These are phyloP conservation scores for Cylindroiulus punctatus DNA, from an alignment of 2,888 invertebrate species.

Conservation along the genomic window DNA sequence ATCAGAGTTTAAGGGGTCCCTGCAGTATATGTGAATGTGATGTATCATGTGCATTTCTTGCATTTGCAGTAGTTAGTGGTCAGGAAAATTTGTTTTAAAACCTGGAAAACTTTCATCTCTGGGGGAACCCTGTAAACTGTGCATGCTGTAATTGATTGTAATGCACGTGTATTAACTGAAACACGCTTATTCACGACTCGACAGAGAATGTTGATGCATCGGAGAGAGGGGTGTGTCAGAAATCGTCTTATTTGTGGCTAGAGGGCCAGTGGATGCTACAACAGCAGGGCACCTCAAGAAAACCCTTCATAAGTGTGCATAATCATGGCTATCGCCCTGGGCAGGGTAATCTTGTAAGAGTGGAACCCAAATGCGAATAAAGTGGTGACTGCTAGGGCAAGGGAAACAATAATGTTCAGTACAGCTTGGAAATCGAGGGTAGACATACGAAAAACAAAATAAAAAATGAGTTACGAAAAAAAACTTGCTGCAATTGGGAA, in stretches of 20 bases:
- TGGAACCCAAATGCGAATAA: conserved; percentile 43
- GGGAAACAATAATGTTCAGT: conserved; percentile 40
- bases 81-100: too few relatives aligned
- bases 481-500: conserved; percentile 65
- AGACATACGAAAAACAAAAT: neutral
- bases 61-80: too few relatives aligned
- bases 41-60: too few relatives aligned
- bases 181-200: too few relatives aligned
- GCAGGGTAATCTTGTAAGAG: conserved; percentile 34
- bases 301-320: conserved; percentile 33
- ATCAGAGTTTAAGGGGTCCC: too few relatives aligned
- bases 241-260: neutral
- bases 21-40: too few relatives aligned
- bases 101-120: too few relatives aligned
- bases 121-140: too few relatives aligned
- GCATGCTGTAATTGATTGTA: too few relatives aligned
- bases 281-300: conserved; percentile 47
- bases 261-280: conserved; percentile 34
- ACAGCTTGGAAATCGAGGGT: conserved; percentile 27
- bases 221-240: too few relatives aligned
- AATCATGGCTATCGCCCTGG: conserved; percentile 35
- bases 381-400: conserved; percentile 23
- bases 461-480: conserved; percentile 74
- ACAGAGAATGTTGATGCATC: too few relatives aligned
- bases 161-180: too few relatives aligned